Conservation (phyloP, 2,888 invertebrate genomes). For the Scaptomyza parva region DNA sequence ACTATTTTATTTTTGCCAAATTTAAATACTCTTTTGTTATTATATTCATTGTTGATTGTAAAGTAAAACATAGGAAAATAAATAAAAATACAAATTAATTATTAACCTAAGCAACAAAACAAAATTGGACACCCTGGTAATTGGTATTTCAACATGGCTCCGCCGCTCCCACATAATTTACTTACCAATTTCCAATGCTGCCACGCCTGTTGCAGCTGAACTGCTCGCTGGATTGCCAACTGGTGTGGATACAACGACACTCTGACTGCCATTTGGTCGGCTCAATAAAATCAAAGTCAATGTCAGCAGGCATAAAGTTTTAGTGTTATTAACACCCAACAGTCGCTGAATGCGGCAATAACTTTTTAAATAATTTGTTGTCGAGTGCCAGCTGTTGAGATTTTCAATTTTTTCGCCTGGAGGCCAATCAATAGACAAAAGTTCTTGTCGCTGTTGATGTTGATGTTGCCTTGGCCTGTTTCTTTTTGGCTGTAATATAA, state of each 20-base stretch:
- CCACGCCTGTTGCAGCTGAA: constrained; percentile 37
- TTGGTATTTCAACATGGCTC: constrained; percentile 5
- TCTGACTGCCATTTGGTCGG: constrained; percentile 32
- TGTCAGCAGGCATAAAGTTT: constrained; percentile 82
- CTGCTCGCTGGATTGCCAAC: constrained; percentile 22
- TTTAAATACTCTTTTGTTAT: too few species aligned
- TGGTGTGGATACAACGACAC: constrained; percentile 34
- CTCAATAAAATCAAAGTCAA: constrained; percentile 82
- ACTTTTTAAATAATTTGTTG: constrained; percentile 82
- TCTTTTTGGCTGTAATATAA: constrained; percentile 72
- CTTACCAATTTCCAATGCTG: constrained; percentile 81
- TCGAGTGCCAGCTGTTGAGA: constrained; percentile 67
- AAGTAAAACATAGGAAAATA: too few species aligned
- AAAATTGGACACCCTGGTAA: constrained; percentile 1
- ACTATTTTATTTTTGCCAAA: too few species aligned
- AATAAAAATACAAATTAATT: background rate
- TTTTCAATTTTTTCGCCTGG: constrained; percentile 19
- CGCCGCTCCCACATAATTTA: constrained; percentile 24
- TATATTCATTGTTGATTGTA: too few species aligned
- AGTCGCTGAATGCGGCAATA: constrained; percentile 78
- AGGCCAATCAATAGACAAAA: constrained; percentile 49
- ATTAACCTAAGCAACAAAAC: background rate
- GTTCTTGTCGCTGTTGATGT: constrained; percentile 10
- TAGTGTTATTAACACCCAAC: constrained; percentile 81
- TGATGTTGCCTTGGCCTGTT: constrained; percentile 24